phyloP scores from a whole-genome alignment of 2,888 invertebrate genomes.

The Pseudolycoriella hygida region DNA sequence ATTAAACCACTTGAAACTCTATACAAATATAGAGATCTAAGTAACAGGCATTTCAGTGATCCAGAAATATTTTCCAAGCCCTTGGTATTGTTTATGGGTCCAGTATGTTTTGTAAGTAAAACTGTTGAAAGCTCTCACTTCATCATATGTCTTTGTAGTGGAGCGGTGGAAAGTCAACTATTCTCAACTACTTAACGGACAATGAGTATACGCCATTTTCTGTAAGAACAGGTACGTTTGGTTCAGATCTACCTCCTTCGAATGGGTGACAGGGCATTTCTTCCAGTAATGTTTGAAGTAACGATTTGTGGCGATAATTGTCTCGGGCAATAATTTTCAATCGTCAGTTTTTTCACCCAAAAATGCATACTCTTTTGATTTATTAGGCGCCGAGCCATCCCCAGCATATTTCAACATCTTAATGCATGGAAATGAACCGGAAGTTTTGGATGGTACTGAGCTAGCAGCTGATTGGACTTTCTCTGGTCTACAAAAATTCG shows the following conservation, averaged over 20 bases:
- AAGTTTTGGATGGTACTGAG: conserved; percentile 80
- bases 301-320: conserved; percentile 6
- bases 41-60: conserved; percentile 82
- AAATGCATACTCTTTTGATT: not conserved
- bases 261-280: too few species aligned
- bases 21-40: conserved; percentile 82
- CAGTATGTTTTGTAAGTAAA: conserved; percentile 20
- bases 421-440: conserved; percentile 72
- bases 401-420: conserved; percentile 85
- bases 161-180: conserved; percentile 91
- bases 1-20: conserved; percentile 80
- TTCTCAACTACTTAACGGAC: conserved; percentile 80
- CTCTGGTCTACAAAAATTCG: conserved; percentile 85
- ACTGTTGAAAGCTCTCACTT: too few species aligned
- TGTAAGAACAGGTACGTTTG: conserved; percentile 70
- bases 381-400: conserved; percentile 76
- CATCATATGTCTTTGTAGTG: conserved; percentile 29
- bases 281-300: too few species aligned
- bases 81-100: conserved; percentile 82
- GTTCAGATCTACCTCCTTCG: too few species aligned
- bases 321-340: too few species aligned
- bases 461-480: conserved; percentile 91
- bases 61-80: conserved; percentile 92
- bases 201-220: conserved; percentile 71
- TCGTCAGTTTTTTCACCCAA: not conserved